Conservation (phyloP, 2,113 vertebrate genomes). For the Neolamprologus toae region DNA sequence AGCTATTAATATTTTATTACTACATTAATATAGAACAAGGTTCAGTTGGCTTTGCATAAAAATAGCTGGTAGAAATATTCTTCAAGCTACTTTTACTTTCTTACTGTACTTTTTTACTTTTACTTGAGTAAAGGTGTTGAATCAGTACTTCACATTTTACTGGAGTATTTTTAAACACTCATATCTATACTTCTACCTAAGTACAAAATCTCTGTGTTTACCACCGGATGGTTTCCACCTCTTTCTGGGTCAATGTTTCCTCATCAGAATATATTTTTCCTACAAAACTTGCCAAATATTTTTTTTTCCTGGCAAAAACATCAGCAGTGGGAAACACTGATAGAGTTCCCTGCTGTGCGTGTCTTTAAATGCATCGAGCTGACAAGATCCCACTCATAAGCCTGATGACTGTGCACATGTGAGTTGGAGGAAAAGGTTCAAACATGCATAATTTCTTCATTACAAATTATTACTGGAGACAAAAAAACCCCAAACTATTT, state of each 20-base stretch:
- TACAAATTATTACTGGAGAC: not conserved
- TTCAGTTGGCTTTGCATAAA: not conserved
- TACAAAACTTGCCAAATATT: not conserved
- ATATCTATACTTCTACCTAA: not conserved
- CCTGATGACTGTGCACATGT: not conserved
- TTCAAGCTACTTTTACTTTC: not conserved
- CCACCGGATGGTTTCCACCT: not conserved
- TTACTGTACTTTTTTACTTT: not conserved
- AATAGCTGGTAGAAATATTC: not conserved
- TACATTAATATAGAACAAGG: not conserved
- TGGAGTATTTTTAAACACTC: not conserved
- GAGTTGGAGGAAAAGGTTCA: not conserved
- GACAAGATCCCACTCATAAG: not conserved
- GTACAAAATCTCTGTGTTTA: fast-evolving
- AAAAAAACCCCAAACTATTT: not conserved
- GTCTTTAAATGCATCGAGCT: not conserved
- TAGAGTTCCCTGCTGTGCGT: not conserved
- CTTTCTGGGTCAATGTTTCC: not conserved
- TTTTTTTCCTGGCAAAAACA: not conserved
- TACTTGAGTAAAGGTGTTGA: not conserved
- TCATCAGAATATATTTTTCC: not conserved
- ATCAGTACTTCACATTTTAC: not conserved
- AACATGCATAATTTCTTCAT: not conserved
- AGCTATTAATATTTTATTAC: not conserved
- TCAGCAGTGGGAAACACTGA: not conserved